These are phyloP conservation scores for Anagyrus pseudococci DNA, from an alignment of 2,888 invertebrate species.

Conservation along the genomic window DNA sequence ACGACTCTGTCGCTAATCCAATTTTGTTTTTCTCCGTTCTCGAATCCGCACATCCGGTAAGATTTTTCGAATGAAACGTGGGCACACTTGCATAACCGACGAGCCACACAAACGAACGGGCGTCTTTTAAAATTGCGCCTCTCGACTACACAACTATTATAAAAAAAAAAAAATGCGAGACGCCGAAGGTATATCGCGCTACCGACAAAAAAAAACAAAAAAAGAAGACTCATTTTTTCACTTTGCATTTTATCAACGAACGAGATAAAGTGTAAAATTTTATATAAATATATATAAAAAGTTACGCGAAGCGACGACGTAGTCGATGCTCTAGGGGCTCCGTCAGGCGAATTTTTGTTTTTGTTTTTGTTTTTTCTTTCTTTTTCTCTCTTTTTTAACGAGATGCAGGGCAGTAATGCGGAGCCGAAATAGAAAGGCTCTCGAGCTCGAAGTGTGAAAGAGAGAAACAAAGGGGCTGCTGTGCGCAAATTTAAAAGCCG, in stretches of 20 bases:
- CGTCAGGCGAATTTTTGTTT: no score
- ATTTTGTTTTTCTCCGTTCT: no score
- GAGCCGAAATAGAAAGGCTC: no score
- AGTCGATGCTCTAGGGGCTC: no score
- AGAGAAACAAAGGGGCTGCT: conserved; percentile 13
- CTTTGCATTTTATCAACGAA: conserved; percentile 21
- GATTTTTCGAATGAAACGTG: conserved; percentile 3
- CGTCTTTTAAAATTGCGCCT: conserved; percentile 34
- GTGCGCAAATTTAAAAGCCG: conserved; percentile 34
- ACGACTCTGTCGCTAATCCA: no score
- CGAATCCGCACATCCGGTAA: background rate
- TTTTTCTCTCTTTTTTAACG: no score
- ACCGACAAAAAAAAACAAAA: no score
- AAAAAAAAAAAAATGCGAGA: conserved; percentile 1
- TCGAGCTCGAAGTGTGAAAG: background rate
- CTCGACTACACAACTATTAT: background rate
- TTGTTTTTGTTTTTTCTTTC: no score
- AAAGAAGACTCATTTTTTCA: conserved; percentile 21
- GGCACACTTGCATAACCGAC: background rate
- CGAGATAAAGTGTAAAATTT: conserved; percentile 21
- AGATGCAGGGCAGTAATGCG: no score
- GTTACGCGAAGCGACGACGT: no score
- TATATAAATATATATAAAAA: conserved; percentile 16
- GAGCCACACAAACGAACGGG: conserved; percentile 8
- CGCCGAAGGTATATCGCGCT: no score